phyloP scores from a whole-genome alignment of 2,888 invertebrate species.

The Rhagonycha fulva region DNA sequence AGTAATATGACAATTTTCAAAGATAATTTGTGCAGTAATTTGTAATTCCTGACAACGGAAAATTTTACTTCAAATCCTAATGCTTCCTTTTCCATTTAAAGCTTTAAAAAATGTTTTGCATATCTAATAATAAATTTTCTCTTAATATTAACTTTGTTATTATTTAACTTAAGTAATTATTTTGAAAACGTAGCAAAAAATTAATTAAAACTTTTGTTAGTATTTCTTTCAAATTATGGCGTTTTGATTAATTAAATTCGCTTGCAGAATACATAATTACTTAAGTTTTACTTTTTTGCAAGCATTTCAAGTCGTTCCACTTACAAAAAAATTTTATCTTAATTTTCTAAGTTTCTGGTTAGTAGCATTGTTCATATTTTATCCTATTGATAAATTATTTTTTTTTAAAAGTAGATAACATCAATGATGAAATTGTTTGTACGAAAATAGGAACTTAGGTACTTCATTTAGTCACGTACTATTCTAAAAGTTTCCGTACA shows the following conservation, averaged over 20 bases:
- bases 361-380: background rate
- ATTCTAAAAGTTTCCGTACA: background rate
- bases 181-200: background rate
- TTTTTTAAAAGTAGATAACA: background rate
- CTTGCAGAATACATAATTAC: background rate
- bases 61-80: background rate
- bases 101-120: background rate
- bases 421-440: background rate
- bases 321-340: background rate
- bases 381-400: background rate
- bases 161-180: background rate
- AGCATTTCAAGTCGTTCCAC: background rate
- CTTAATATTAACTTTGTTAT: background rate
- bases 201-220: conserved; percentile 5
- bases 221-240: conserved; percentile 1
- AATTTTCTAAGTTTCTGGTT: background rate
- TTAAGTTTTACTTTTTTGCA: background rate
- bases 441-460: background rate
- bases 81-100: background rate
- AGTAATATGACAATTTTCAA: conserved; percentile 21
- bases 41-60: conserved; percentile 11
- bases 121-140: background rate
- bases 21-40: conserved; percentile 20
- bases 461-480: background rate
- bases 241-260: conserved; percentile 3